Evolutionary conservation across 2,888 invertebrate genomes (phyloP).

Genomic region (Eilema depressum): DNA sequence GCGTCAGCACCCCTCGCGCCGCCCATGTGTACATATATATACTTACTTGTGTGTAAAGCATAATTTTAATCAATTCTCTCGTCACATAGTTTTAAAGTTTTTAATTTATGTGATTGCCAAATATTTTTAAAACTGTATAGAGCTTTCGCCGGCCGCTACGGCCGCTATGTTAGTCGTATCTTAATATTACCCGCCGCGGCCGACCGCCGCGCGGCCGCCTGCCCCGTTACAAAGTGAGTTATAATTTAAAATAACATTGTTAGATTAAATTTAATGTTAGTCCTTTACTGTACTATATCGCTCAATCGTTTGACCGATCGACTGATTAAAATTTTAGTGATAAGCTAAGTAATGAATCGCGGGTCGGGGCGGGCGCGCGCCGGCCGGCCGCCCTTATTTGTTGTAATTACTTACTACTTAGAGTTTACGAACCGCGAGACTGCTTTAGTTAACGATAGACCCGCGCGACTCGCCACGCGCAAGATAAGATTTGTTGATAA

Average conservation of each 20-base stretch:
- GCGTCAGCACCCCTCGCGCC: slow-evolving; percentile 72
- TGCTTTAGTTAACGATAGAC: slow-evolving; percentile 71
- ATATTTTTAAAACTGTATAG: slow-evolving; percentile 84
- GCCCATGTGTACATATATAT: slow-evolving; percentile 75
- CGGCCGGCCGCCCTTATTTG: slow-evolving; percentile 59
- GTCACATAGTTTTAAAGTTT: slow-evolving; percentile 85
- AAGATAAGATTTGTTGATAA: slow-evolving; percentile 76
- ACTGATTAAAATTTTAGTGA: slow-evolving; percentile 87
- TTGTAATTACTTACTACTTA: slow-evolving; percentile 70
- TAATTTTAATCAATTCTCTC: slow-evolving; percentile 86
- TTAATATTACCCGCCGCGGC: slow-evolving; percentile 55
- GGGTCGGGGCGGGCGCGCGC: slow-evolving; percentile 55
- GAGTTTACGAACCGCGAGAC: slow-evolving; percentile 76
- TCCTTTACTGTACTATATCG: slow-evolving; percentile 87
- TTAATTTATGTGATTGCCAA: slow-evolving; percentile 87
- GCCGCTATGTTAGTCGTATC: slow-evolving; percentile 69
- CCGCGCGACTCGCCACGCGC: slow-evolving; percentile 57
- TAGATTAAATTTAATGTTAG: slow-evolving; percentile 87
- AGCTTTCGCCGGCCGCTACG: slow-evolving; percentile 69
- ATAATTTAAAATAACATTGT: slow-evolving; percentile 86
- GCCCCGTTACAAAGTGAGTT: slow-evolving; percentile 81
- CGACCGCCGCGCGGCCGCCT: slow-evolving; percentile 65
- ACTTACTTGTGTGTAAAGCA: slow-evolving; percentile 85
- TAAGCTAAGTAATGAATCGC: slow-evolving; percentile 83
- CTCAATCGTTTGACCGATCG: slow-evolving; percentile 87